Conservation (phyloP, 2,888 invertebrate species). For the Antitype chi region DNA sequence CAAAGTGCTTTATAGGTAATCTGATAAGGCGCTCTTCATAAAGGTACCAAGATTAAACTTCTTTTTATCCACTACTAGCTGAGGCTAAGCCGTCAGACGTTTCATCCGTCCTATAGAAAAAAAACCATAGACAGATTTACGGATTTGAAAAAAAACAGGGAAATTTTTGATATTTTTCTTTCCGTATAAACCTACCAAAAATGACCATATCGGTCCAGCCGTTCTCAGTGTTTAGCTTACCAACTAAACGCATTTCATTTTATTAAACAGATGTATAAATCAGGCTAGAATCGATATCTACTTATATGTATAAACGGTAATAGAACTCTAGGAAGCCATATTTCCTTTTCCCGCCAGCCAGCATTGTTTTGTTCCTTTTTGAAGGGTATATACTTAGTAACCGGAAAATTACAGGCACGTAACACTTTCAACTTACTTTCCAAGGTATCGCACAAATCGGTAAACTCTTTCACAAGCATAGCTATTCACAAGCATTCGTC, state of each 20-base stretch:
- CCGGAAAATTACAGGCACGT: conserved; percentile 4
- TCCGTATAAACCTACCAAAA: neutral
- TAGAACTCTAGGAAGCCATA: neutral
- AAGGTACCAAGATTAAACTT: neutral
- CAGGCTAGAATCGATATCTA: neutral
- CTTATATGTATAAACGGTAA: neutral
- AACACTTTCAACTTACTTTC: neutral
- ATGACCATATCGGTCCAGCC: neutral
- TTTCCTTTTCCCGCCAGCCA: neutral
- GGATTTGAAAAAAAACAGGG: too few relatives aligned
- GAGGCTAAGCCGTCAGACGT: neutral
- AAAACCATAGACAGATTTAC: too few relatives aligned
- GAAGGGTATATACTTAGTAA: neutral
- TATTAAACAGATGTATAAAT: neutral
- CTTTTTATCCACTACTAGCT: neutral
- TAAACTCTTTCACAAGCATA: too few relatives aligned
- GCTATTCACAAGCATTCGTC: too few relatives aligned
- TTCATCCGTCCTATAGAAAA: neutral
- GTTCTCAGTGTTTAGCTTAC: neutral
- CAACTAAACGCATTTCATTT: neutral
- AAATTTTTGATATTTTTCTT: neutral
- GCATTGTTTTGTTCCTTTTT: neutral
- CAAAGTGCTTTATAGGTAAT: neutral
- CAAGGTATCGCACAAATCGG: neutral
- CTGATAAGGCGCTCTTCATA: neutral